Evolutionary conservation across 2,797 vertebrate genomes (phyloP).

Genomic region (Labroides dimidiatus): DNA sequence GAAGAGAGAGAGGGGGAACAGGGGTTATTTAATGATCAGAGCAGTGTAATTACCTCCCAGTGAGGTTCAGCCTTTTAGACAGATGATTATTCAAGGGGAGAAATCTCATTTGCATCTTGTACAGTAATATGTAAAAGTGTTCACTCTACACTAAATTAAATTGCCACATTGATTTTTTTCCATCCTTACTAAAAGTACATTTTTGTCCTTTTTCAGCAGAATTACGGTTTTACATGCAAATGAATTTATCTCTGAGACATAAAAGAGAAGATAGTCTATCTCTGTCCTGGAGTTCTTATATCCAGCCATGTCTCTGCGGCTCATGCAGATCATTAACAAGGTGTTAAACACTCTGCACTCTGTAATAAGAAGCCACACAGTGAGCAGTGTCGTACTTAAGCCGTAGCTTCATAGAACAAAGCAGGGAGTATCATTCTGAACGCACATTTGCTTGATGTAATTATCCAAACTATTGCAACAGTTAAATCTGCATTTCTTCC

Average conservation of each 20-base stretch:
- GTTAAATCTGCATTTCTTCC: constrained; percentile 14
- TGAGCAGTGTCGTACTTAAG: constrained; percentile 18
- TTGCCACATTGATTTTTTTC: constrained; percentile 64
- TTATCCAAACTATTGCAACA: constrained; percentile 43
- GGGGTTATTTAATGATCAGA: constrained; percentile 79
- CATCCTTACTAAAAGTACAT: constrained; percentile 42
- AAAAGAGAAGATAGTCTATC: constrained; percentile 42
- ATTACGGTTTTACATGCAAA: constrained; percentile 56
- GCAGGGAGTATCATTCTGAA: constrained; percentile 17
- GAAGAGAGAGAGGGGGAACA: constrained; percentile 47
- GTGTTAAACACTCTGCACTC: constrained; percentile 49
- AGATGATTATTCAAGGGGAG: constrained; percentile 77
- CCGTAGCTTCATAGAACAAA: constrained; percentile 21
- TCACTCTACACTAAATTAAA: constrained; percentile 76
- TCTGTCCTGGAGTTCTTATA: constrained; percentile 33
- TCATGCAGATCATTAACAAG: constrained; percentile 65
- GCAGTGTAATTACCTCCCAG: constrained; percentile 77
- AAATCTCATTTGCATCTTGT: constrained; percentile 81
- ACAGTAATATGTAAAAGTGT: constrained; percentile 79
- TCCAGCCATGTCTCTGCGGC: constrained; percentile 42
- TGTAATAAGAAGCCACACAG: constrained; percentile 41
- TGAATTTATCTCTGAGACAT: constrained; percentile 56
- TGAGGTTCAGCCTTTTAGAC: constrained; percentile 77
- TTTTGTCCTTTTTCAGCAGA: constrained; percentile 55
- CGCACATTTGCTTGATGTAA: constrained; percentile 31